Conservation (phyloP, 2,888 invertebrate genomes). For the Ecdyonurus torrentis region DNA sequence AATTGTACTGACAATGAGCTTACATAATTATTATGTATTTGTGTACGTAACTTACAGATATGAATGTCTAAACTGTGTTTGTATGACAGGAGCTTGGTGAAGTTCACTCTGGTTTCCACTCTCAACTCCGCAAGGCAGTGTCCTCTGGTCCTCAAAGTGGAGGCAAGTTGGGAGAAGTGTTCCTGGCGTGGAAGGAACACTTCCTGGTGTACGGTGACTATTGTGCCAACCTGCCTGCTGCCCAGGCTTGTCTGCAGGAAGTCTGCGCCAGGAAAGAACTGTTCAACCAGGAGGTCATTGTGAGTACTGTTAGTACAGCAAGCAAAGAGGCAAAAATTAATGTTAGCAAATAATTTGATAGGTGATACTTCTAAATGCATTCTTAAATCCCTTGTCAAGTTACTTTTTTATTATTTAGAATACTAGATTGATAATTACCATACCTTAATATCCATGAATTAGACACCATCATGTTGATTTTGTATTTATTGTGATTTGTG, state of each 20-base stretch:
- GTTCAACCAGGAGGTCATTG: conserved; percentile 49
- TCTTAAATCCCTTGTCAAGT: too few species aligned
- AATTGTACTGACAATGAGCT: background rate
- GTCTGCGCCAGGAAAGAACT: conserved; percentile 46
- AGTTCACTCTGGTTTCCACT: conserved; percentile 69
- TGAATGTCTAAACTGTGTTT: too few species aligned
- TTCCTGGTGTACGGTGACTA: conserved; percentile 91
- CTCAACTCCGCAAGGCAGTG: conserved; percentile 59
- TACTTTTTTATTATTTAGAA: too few species aligned
- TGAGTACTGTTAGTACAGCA: too few species aligned
- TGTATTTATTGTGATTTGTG: conserved; percentile 1
- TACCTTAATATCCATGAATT: too few species aligned
- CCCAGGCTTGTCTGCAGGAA: conserved; percentile 72
- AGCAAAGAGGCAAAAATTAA: too few species aligned
- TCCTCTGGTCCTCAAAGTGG: conserved; percentile 3
- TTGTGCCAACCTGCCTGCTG: conserved; percentile 81
- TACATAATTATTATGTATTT: background rate
- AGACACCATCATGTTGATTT: too few species aligned
- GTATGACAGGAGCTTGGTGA: conserved; percentile 58
- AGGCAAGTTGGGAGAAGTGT: conserved; percentile 57
- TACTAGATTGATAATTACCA: too few species aligned
- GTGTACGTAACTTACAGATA: background rate
- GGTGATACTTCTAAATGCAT: too few species aligned
- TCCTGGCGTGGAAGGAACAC: conserved; percentile 77
- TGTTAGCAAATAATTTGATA: too few species aligned